Evolutionary conservation across 2,113 vertebrate genomes (phyloP).

Genomic region (Hemiprocne comata): DNA sequence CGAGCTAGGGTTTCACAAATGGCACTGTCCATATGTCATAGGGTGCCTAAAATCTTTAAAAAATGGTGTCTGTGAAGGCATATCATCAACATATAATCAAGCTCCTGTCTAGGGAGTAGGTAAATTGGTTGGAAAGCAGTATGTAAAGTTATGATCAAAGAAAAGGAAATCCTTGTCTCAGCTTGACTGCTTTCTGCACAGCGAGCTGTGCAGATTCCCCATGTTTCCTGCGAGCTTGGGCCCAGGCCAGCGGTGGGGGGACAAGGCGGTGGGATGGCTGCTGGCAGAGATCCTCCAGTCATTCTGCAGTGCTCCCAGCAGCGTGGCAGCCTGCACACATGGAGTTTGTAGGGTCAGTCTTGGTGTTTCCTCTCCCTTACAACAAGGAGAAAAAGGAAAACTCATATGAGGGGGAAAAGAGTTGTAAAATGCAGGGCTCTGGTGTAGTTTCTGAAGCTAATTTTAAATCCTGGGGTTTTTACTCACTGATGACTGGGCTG

Average conservation of each 20-base stretch:
- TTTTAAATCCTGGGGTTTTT: not conserved
- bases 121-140: not conserved
- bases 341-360: not conserved
- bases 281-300: not conserved
- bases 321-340: fast-evolving
- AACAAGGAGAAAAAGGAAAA: not conserved
- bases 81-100: not conserved
- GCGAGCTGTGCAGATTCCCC: not conserved
- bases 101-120: not conserved
- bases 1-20: not conserved
- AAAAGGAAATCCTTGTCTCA: not conserved
- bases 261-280: fast-evolving
- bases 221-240: fast-evolving
- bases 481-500: not conserved
- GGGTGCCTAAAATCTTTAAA: not conserved
- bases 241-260: fast-evolving
- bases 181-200: not conserved
- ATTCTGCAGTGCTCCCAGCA: not conserved
- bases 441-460: not conserved
- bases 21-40: not conserved
- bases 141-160: not conserved
- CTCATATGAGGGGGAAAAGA: fast-evolving
- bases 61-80: not conserved
- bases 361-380: not conserved
- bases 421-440: not conserved